Percentiles rank a stretch among this genome's conserved stretches.
phyloP scores from a whole-genome alignment of 2,797 vertebrate species.

The Philypnodon macrostomus region DNA sequence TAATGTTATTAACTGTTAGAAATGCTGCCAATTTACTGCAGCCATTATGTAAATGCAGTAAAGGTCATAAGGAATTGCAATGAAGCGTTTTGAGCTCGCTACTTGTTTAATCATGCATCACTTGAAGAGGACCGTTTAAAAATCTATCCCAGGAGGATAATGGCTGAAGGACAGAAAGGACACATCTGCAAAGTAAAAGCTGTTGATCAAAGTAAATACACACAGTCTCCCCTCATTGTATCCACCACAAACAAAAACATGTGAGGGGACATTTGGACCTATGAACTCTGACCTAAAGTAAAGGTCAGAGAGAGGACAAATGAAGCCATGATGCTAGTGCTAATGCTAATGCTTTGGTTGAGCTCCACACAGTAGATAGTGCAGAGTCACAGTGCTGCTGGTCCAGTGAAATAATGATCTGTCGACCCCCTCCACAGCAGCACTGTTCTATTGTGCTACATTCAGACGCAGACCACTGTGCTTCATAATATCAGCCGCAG shows the following conservation, averaged over 20 bases:
- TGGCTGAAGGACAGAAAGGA: constrained; percentile 2
- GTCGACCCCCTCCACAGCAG: not conserved
- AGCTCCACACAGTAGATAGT: constrained; percentile 4
- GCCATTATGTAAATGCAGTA: constrained; percentile 3
- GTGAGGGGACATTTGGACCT: constrained; percentile 20
- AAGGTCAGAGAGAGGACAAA: constrained; percentile 32
- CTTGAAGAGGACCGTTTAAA: constrained; percentile 12
- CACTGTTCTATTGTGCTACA: not conserved
- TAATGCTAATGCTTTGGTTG: constrained; percentile 1
- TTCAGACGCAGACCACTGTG: not conserved
- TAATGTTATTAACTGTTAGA: not conserved
- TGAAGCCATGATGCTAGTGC: constrained; percentile 13
- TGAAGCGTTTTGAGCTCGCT: constrained; percentile 13
- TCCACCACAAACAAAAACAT: not conserved
- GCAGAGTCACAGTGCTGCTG: not conserved
- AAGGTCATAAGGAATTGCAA: constrained; percentile 9
- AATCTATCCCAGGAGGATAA: not conserved
- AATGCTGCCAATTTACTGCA: not conserved
- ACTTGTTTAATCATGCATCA: constrained; percentile 11
- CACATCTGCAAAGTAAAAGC: constrained; percentile 1
- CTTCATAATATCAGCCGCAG: constrained; percentile 18
- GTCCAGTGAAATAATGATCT: not conserved
- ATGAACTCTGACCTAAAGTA: constrained; percentile 35
- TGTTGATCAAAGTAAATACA: not conserved
- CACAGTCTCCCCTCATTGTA: not conserved